These are phyloP conservation scores for Herminia tarsipennalis DNA, from an alignment of 2,888 invertebrate genomes.

Conservation along the genomic window DNA sequence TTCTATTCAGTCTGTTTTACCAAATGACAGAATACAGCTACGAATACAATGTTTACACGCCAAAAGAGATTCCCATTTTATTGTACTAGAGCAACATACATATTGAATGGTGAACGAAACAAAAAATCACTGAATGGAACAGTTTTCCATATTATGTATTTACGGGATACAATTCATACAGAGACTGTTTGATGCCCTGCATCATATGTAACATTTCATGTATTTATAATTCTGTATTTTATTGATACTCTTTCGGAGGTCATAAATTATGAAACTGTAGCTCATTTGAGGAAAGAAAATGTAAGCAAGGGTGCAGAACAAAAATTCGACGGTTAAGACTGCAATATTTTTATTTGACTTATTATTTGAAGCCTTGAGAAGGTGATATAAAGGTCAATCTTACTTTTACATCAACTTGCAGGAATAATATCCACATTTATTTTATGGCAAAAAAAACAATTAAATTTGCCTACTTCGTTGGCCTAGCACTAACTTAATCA, in stretches of 20 bases:
- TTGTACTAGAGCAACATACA: conserved; percentile 33
- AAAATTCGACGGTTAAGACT: no score
- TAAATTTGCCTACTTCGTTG: no score
- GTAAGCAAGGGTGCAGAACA: neutral
- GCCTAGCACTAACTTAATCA: no score
- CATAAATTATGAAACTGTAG: neutral
- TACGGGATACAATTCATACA: conserved; percentile 32
- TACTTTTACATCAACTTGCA: no score
- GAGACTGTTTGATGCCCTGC: conserved; percentile 27
- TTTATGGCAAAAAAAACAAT: no score
- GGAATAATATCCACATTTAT: no score
- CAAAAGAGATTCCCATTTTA: conserved; percentile 32
- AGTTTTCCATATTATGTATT: conserved; percentile 31
- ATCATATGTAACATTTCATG: conserved; percentile 12
- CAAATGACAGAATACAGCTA: conserved; percentile 39
- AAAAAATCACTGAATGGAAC: conserved; percentile 33
- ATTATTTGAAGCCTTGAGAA: no score
- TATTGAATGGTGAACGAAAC: conserved; percentile 30
- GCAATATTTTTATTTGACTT: no score
- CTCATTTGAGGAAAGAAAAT: neutral
- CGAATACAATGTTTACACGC: conserved; percentile 45
- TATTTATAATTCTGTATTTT: conserved; percentile 27
- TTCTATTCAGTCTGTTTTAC: conserved; percentile 1
- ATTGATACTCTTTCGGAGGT: conserved; percentile 7
- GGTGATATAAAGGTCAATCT: no score